Base-by-base conservation (phyloP, 2,888 invertebrate genomes). In the Caenorhabditis uteleia region DNA sequence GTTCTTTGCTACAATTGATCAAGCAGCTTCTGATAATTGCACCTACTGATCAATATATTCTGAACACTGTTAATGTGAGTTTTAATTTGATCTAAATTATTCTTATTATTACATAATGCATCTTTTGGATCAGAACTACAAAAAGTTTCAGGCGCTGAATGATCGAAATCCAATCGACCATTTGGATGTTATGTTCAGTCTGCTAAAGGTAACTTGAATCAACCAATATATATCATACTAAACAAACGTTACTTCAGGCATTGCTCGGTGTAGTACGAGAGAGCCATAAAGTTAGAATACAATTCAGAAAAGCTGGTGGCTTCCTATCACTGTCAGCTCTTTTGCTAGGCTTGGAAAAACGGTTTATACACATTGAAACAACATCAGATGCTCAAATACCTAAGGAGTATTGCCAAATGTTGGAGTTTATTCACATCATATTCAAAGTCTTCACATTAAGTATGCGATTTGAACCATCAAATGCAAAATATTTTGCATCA, bases 381-480 rank as follows among this genome's bases (percentile, higher is more conserved):
- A 31, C 53, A 34, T 33, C 56, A 23, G 39, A 43, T 16, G 34
- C 33, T 20, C 39, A 14, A 33, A 44, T 68, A 16, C 54, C 73
- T 10, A 40, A 50, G 21, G 62, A 74, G 29, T 49, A 65, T 14
- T 53, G 65, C 27, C 53, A 68, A 27, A 62, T 76, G 10, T 64
- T 82, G 21, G 72, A 71, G 27, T 75, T 82, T 43, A 66, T 83
- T 18, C 70, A 82, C 21, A 55, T 78, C 14, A 77, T 82, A 23
- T 78, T 82, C 69, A 77, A 77, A 42, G 70, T 73, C 3, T 53
- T 98, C 73, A 92, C 93, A 62, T 92, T 95, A 0, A 95, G 95
- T 2, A 97, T 98, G 97, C 88, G 98, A 75, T 98, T 95, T 84
- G 98, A 98, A 85, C 98, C 98, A 1, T 95, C 95, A 0, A 98